phyloP scores from a whole-genome alignment of 2,113 vertebrate genomes.

The Sula dactylatra region DNA sequence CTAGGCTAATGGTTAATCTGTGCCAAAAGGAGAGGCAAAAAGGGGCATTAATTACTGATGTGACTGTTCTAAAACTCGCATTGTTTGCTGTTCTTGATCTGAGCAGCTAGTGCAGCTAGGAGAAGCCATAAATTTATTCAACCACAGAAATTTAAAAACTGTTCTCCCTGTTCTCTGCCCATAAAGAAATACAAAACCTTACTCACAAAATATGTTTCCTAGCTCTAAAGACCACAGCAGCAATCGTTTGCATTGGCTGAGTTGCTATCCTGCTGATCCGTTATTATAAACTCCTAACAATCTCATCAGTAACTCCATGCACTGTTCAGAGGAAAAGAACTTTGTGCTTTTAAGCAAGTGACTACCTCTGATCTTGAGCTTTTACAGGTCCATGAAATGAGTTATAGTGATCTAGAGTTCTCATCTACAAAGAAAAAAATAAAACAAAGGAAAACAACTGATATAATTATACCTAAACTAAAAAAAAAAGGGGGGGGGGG shows the following conservation, averaged over 20 bases:
- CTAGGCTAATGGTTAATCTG: neutral
- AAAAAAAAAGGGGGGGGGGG: accelerated
- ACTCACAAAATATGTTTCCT: neutral
- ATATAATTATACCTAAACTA: neutral
- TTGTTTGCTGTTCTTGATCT: neutral
- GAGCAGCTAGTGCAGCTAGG: neutral
- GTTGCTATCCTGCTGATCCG: neutral
- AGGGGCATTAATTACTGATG: neutral
- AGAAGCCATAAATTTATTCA: neutral
- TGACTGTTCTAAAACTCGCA: neutral
- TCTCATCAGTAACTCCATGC: neutral
- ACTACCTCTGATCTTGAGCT: neutral
- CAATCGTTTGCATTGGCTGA: neutral
- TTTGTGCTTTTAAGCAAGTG: neutral
- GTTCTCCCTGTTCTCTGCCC: neutral
- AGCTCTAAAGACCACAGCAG: neutral
- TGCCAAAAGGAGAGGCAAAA: neutral
- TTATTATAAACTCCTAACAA: neutral
- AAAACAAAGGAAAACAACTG: neutral
- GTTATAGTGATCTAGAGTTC: neutral
- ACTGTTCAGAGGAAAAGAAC: neutral
- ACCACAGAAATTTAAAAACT: neutral
- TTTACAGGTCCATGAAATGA: neutral
- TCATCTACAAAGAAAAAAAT: neutral
- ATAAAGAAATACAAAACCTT: neutral